Base-by-base conservation (phyloP, 1,140 invertebrate species). In the Platyscapa corneri region DNA sequence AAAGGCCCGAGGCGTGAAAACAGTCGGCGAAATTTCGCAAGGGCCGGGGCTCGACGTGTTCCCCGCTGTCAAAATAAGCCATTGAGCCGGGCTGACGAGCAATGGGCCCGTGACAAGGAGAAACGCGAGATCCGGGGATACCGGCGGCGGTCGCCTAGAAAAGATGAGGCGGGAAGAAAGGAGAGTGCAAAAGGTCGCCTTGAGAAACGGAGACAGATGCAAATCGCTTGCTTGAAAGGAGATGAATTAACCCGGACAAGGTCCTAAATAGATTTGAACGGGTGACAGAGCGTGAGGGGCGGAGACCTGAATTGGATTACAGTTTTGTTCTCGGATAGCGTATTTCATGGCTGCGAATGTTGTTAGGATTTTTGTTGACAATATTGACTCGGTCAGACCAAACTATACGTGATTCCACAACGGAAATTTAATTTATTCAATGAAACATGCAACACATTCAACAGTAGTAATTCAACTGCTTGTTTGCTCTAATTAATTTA, bases 41-140 rank as follows among this genome's bases (percentile, higher is more conserved):
- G 88, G 85, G 46, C 86, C 89, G 30, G 6, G 53, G 56, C 27
- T 12, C n/a, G 37, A 80, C 77, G 91, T 92, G 92, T 93, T 90
- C 91, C 89, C 86, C 64, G 89, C 90, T 93, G 92, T 93, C 92
- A 93, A 93, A 93, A 93, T 93, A 93, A 76, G 82, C 84, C 88
- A 91, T 92, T 92, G 89, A 92, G 82, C 76, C 64, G 39, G 49
- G 72, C 88, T 92, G 92, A 93, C 91, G 90, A 90, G 89, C 88
- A 53, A 85, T 46, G 42, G 75, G 3, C n/a, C 3, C 49, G 0
- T 39, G 49, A 78, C 53, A 64, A 34, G 86, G 80, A 85, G 87
- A 87, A 81, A 88, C 86, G 85, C 82, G 27, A 49, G 27, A 60
- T 3, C 56, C 7, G 27, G 23, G 6, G 12, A 8, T 8, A 27